Base-by-base conservation (phyloP, 2,888 invertebrate species). In the Pammene fasciana region DNA sequence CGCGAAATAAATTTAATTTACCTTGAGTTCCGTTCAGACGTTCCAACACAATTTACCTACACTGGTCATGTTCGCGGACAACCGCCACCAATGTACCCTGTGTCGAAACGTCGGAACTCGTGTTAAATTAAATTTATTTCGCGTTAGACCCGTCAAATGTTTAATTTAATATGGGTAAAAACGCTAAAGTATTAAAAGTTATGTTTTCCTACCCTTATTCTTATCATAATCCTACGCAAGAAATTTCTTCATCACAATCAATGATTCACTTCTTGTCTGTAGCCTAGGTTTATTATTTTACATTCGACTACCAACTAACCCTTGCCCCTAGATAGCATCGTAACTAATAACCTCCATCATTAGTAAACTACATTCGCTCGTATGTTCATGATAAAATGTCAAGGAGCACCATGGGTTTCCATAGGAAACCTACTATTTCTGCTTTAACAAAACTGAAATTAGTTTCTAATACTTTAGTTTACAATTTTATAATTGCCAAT, bases 241-340 rank as follows among this genome's bases (percentile, higher is more conserved):
- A 62, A 41, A 62, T 62, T 62, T 62, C 62, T 52, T 62, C 62
- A 62, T 52, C 7, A 16, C 50, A 52, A 41, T 50, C 38, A 11
- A 62, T 62, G n/a, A 26, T 18, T 62, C 16, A 50, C 46, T 56
- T 36, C 38, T 41, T 50, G 62, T 41, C 26, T 52, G 9, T 34
- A 67, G 46, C 48, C 26, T 26, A 50, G 43, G 62, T 48, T 68
- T 68, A 67, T 67, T 61, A 68, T 62, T 68, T 68, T 34, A 68
- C 68, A 68, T 68, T 67, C 61, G 61, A 60, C 48, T 67, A 41
- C 50, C 48, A 68, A 56, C 68, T 68, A 57, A 68, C 68, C 68
- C 64, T 43, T 41, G 57, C 57, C 68, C 46, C 13, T 13, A 18
- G 68, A 52, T 64, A 68, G 14, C 18, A 68, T 64, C 64, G 57